Evolutionary conservation across 2,888 invertebrate genomes (phyloP).

Genomic region (Formica aserva): DNA sequence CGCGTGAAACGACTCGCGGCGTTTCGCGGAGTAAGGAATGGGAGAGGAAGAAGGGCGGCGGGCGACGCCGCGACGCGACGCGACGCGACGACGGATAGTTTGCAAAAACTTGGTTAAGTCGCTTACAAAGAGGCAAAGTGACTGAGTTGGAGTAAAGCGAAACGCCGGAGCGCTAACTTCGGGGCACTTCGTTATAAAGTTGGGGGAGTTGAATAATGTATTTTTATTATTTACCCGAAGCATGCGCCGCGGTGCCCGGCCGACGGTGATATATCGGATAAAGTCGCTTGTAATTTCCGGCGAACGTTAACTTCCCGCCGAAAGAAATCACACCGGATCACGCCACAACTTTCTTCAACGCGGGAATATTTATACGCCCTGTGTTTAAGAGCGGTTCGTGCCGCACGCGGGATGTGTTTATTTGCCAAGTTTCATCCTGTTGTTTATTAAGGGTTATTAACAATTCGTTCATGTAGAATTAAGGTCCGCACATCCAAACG

Average conservation of each 20-base stretch:
- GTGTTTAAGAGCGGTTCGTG: slow-evolving; percentile 8
- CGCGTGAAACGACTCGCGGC: slow-evolving; percentile 57
- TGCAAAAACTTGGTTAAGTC: slow-evolving; percentile 64
- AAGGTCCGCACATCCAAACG: not conserved
- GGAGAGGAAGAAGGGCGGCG: not conserved
- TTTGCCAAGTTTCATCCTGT: slow-evolving; percentile 21
- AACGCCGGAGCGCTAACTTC: slow-evolving; percentile 60
- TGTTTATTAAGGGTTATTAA: slow-evolving; percentile 15
- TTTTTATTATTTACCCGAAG: slow-evolving; percentile 65
- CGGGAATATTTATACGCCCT: slow-evolving; percentile 42
- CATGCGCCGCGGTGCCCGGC: slow-evolving; percentile 24
- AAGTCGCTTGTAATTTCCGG: slow-evolving; percentile 56
- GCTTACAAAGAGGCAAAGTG: slow-evolving; percentile 60
- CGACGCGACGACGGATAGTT: slow-evolving; percentile 56
- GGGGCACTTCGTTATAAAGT: slow-evolving; percentile 64
- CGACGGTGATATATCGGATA: slow-evolving; percentile 55
- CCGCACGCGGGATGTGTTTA: slow-evolving; percentile 34
- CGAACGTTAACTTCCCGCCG: slow-evolving; percentile 49
- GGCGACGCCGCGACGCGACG: not conserved
- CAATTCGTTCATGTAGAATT: not conserved
- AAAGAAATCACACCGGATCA: slow-evolving; percentile 57
- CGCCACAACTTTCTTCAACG: slow-evolving; percentile 44
- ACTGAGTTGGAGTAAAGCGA: slow-evolving; percentile 60
- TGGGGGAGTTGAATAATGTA: slow-evolving; percentile 64
- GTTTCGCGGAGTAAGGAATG: slow-evolving; percentile 4